Evolutionary conservation across 2,113 vertebrate genomes (phyloP), one percentile per base, ranked within the genome.

Genomic region (Aythya baeri): DNA sequence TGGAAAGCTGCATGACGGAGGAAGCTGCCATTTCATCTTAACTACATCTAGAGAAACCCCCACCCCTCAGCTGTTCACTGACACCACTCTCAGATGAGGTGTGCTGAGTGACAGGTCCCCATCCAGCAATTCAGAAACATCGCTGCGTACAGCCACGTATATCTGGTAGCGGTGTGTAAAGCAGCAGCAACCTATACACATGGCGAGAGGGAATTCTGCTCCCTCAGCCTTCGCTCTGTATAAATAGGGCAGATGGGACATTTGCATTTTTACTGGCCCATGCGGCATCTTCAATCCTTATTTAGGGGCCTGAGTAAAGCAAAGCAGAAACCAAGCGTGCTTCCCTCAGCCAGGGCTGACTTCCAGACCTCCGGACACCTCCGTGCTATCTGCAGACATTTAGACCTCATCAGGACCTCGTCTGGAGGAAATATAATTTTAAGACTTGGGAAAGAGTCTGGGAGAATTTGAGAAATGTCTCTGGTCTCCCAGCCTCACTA

Each of bases 101-200:
- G 61, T 16, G 43, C 14, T 6, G 26, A 57, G 11, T 7, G 38
- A 32, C 58, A 2, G 17, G 23, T 49, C n/a, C 20, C 55, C 23
- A 49, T 23, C 55, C 46, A 65, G 46, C 32, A 46, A 46, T 29
- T 44, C 1, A 4, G 9, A 25, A 54, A 43, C 79, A 75, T 58
- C 17, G 16, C 68, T 31, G 14, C 5, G 22, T 36, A 22, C 0
- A 46, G 34, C 27, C 59, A 27, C 18, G 25, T 0, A 22, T n/a
- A 59, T 31, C 57, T 55, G 67, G 32, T 17, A 58, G 27, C 1
- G 6, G 59, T 32, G 41, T 17, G 22, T 32, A 36, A 49, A 13
- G 38, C 29, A 71, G 38, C 27, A 65, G 67, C 61, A 27, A 59
- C 25, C 68, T 43, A 54, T 32, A 80, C 54, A 41, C 0, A 0